Base-by-base conservation (phyloP, 2,113 vertebrate species). In the Phodopus roborovskii region DNA sequence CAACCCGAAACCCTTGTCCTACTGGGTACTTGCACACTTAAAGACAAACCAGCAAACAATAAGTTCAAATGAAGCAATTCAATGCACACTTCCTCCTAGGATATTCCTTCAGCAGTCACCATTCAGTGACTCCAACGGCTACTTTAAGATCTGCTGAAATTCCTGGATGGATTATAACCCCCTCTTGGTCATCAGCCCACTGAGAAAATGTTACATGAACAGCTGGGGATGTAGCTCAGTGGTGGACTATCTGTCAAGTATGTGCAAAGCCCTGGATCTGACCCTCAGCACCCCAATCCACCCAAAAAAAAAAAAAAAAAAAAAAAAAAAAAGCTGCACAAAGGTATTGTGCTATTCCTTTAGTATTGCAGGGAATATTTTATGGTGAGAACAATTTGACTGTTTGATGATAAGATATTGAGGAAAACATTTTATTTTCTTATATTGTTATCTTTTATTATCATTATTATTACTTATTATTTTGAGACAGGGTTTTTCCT, bases 81-180 rank as follows among this genome's bases (percentile, higher is more conserved):
- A 85, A 71, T 7, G 12, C n/a, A 13, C 0, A 20, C 30, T 7
- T 84, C 7, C 12, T 86, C 87, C 77, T 53, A 94, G 87, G 24
- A 79, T 84, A 74, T 79, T 74, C 16, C 62, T 50, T 2, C 20
- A 53, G 30, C 3, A 19, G 17, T 56, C 45, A 82, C 10, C 7
- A 42, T 81, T 90, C 45, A 17, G 45, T 62, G 66, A 85, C 56
- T 92, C 56, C 1, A 22, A 17, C 45, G 16, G 20, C 13, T 92
- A 53, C 36, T 75, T 77, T 94, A 62, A 89, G 56, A 62, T 88
- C 88, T 79, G 42, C n/a, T 95, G 70, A 94, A 28, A 70, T 94
- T 90, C 90, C 66, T 90, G 39, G 22, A 82, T 84, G 39, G 36
- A 9, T 62, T 39, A 20, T 20, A 70, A 28, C 0, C 13, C 10